Base-by-base conservation (phyloP, 2,113 vertebrate species). In the Chaetura pelagica region DNA sequence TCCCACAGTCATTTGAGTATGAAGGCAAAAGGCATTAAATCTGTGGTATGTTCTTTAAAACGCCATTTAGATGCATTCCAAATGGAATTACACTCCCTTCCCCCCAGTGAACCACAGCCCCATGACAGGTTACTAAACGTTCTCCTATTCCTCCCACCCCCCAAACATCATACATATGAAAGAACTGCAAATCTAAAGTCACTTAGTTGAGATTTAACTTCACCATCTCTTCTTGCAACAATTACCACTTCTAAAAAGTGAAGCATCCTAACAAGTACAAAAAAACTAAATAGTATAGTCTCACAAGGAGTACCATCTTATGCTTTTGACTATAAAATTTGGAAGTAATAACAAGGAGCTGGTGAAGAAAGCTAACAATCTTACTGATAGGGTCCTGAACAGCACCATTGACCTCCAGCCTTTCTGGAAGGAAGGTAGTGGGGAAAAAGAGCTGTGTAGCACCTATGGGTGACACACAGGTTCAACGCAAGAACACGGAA, bases 51-150 rank as follows among this genome's bases (percentile, higher is more conserved):
- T 17, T 87, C 79, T 72, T 73, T 89, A 84, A 78, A 74, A 89
- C 84, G 63, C 26, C 40, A 87, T 93, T 95, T 89, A 84, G 44
- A 95, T 89, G 88, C 90, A 49, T 51, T 86, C 4, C 2, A 63
- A 90, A 86, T 42, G 34, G 55, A 93, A 83, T 69, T 79, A 42
- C 1, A 0, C 24, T 69, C 55, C 35, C 30, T 71, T 75, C 11
- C 58, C 58, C 40, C 12, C 42, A 58, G 10, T 19, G 76, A 83
- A 59, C 52, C 61, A 63, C 72, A 90, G 79, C 42, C 40, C 34
- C 35, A n/a, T 11, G 29, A 80, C 32, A 44, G 55, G 59, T 71
- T 54, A 63, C 44, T 74, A 51, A 88, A 42, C 59, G 14, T 77
- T 48, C 57, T 44, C 35, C 30, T 81, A 46, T 14, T 18, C 7